A percentile compares a stretch with the other conserved stretches of the same genome.
Evolutionary conservation across 2,113 vertebrate genomes (phyloP).

Genomic region (Marmota monax): DNA sequence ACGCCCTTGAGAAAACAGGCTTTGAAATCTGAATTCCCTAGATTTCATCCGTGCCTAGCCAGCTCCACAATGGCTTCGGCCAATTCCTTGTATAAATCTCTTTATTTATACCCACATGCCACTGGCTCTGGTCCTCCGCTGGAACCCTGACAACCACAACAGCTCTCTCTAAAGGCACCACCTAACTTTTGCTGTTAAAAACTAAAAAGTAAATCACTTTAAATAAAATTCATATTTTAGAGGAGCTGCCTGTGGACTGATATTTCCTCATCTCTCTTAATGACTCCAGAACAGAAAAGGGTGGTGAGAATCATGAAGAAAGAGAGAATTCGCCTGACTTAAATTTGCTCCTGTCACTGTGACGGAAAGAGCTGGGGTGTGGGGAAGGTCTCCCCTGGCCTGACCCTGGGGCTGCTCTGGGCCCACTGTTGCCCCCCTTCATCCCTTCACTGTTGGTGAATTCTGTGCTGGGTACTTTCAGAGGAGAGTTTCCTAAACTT

Average conservation of each 20-base stretch:
- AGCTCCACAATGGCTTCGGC: neutral
- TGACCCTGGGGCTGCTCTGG: neutral
- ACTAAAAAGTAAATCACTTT: conserved; percentile 36
- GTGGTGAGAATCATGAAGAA: conserved; percentile 42
- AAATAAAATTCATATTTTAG: conserved; percentile 50
- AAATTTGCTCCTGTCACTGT: neutral
- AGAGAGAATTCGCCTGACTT: conserved; percentile 45
- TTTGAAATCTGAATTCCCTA: neutral
- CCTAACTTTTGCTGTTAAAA: neutral
- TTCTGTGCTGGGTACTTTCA: neutral
- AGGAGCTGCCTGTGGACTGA: neutral
- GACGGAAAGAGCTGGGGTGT: neutral
- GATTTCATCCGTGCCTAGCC: neutral
- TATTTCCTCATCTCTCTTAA: conserved; percentile 25
- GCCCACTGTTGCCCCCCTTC: neutral
- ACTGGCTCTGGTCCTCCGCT: neutral
- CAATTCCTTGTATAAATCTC: neutral
- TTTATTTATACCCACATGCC: too few species aligned
- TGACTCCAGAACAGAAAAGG: neutral
- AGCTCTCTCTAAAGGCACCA: neutral
- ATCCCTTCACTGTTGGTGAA: neutral
- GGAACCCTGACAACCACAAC: neutral
- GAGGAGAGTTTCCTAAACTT: neutral
- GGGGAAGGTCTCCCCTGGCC: neutral
- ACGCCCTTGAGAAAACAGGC: neutral